phyloP scores from a whole-genome alignment of 2,113 vertebrate genomes.

The Mustela lutreola region DNA sequence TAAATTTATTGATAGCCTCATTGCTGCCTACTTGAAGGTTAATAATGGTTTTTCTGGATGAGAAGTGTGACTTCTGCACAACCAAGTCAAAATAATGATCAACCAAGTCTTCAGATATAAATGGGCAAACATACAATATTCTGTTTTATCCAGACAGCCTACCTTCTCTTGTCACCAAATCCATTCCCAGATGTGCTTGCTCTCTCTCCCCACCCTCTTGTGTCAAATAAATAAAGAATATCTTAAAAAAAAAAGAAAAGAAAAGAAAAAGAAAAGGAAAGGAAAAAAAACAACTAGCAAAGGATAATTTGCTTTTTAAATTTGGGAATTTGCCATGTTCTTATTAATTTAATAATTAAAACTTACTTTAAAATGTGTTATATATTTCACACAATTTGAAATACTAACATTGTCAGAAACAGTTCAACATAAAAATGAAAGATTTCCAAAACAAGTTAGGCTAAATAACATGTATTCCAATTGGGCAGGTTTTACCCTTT shows the following conservation, averaged over 20 bases:
- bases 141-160: not conserved
- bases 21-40: too few relatives aligned
- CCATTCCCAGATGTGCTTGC: not conserved
- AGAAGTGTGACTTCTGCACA: not conserved
- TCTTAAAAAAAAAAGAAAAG: too few relatives aligned
- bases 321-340: not conserved
- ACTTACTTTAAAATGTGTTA: not conserved
- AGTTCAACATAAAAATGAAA: not conserved
- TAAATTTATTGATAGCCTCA: too few relatives aligned
- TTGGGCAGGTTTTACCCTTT: not conserved
- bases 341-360: slow-evolving; percentile 40
- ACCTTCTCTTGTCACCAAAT: not conserved
- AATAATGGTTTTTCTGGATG: not conserved
- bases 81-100: not conserved
- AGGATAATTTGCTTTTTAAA: not conserved
- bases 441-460: not conserved
- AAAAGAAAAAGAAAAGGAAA: too few relatives aligned
- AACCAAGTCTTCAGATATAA: not conserved
- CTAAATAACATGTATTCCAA: not conserved
- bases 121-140: not conserved
- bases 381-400: not conserved
- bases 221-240: too few relatives aligned
- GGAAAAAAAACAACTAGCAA: not conserved
- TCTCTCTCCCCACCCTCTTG: too few relatives aligned
- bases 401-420: not conserved